Evolutionary conservation across 2,797 vertebrate species (phyloP), one percentile per base, ranked within the genome.

Genomic region (Brachyalestes nurse): DNA sequence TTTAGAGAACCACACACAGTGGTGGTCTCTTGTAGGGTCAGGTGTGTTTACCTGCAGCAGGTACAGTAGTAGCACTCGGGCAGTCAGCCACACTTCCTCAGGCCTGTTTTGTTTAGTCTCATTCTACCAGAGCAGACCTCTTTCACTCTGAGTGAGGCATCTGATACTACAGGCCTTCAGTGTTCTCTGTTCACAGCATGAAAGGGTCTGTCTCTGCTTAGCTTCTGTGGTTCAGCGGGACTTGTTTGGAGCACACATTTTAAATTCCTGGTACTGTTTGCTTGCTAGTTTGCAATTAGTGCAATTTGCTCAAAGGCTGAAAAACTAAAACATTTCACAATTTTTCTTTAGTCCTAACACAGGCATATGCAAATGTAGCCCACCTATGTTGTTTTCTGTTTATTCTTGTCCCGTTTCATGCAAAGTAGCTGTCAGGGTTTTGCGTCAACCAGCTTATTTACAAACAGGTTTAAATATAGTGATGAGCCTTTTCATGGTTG

Each of bases 31-130:
- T 25, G 78, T 13, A 17, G 72, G 72, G 65, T n/a, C 47, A 16
- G 66, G 34, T 75, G 61, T 80, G 82, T 84, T 82, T 83, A 65
- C 67, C 81, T 75, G 77, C 49, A 21, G 58, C 69, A 79, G 76
- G 62, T 74, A 71, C 45, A 81, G 74, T 65, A 81, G 74, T 65
- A 71, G 77, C 65, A 55, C 51, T 40, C 55, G 65, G 67, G 76
- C 79, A 79, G 57, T 75, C 21, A 13, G 62, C 72, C 67, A 66
- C 16, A 19, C 79, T 82, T 85, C 80, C 82, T 85, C 67, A 21
- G 57, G 67, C 76, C 58, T 71, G 77, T 38, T 34, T 76, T 85
- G 82, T 87, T 87, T 85, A 85, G 82, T 87, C 84, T 85, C 57
- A 76, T 6, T 19, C 45, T 53, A 75, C 34, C 71, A 45, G 25